Evolutionary conservation across 2,113 vertebrate genomes (phyloP), one percentile per base, ranked within the genome.

Genomic region (Platycercus adscitus): DNA sequence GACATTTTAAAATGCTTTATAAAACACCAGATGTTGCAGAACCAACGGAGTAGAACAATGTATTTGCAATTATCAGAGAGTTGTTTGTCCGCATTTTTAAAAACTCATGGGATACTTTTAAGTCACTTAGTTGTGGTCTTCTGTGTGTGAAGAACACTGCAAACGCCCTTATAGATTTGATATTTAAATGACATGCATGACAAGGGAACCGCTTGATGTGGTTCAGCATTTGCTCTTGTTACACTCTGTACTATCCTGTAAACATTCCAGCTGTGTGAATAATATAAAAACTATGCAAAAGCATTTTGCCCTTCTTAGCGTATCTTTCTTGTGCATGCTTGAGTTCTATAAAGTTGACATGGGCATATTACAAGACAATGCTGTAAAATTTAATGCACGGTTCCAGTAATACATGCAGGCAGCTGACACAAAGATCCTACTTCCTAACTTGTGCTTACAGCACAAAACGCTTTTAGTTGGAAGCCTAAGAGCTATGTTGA

Each of bases 211-310:
- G 26, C 95, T 96, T 96, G 96, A 98, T 98, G 96, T 97, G 97
- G 97, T 91, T 97, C 96, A 94, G 85, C 88, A 77, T 97, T 98
- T 95, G 89, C 95, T 97, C 95, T 97, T 68, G 19, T 97, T 97
- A 96, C 86, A 96, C 91, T 96, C 90, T 71, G 81, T 83, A 92
- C 97, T 98, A 94, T 96, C 84, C 96, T 97, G 97, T 98, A 98
- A 98, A 97, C 97, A 98, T 95, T 97, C 96, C 95, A 97, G 90
- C 84, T 92, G 89, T 73, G 81, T 93, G 96, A 97, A 97, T 97
- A 98, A 97, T 92, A 95, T 17, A 78, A 96, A 88, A 98, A 91
- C 93, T 88, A 97, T 93, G 93, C 64, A 87, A 87, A 94, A 92
- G 88, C 56, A 89, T 97, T 91, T 95, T 98, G 86, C 82, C 91